phyloP scores from a whole-genome alignment of 1,140 invertebrate species.

The Ptiloglossa arizonensis region DNA sequence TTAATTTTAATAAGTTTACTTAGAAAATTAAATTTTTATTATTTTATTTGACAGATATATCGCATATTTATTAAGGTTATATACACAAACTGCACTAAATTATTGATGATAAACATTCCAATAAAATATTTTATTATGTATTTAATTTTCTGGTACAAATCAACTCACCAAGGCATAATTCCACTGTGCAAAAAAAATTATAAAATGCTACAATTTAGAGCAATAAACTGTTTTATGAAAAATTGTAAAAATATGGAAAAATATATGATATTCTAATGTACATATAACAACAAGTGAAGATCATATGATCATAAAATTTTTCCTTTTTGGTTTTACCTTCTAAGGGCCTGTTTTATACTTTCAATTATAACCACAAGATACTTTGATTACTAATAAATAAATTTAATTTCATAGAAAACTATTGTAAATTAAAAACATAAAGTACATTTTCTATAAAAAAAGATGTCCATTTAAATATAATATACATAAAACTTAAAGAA shows the following conservation, averaged over 20 bases:
- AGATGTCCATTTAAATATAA: constrained; percentile 39
- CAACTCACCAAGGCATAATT: constrained; percentile 70
- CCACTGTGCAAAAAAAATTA: constrained; percentile 24
- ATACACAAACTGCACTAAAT: constrained; percentile 3
- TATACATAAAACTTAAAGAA: constrained; percentile 1
- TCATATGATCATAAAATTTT: constrained; percentile 8
- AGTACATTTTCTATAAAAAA: neutral
- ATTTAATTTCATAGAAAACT: too few species aligned
- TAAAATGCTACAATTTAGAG: constrained; percentile 28
- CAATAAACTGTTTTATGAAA: constrained; percentile 19
- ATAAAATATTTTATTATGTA: constrained; percentile 6
- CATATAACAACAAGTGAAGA: constrained; percentile 38
- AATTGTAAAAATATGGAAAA: constrained; percentile 22
- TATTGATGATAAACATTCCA: neutral
- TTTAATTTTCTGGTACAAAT: neutral
- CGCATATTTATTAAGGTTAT: constrained; percentile 12
- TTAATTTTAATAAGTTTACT: constrained; percentile 12
- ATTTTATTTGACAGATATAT: neutral
- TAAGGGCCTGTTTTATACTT: neutral
- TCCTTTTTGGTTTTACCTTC: too few species aligned
- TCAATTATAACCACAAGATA: too few species aligned
- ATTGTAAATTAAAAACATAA: neutral
- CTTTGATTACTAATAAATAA: too few species aligned
- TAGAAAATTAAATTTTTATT: neutral
- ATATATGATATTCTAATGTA: constrained; percentile 13